Percentiles rank a stretch among this genome's conserved stretches.
These are phyloP conservation scores for Sepioteuthis lessoniana DNA, from an alignment of 2,888 invertebrate genomes.

Conservation along the genomic window DNA sequence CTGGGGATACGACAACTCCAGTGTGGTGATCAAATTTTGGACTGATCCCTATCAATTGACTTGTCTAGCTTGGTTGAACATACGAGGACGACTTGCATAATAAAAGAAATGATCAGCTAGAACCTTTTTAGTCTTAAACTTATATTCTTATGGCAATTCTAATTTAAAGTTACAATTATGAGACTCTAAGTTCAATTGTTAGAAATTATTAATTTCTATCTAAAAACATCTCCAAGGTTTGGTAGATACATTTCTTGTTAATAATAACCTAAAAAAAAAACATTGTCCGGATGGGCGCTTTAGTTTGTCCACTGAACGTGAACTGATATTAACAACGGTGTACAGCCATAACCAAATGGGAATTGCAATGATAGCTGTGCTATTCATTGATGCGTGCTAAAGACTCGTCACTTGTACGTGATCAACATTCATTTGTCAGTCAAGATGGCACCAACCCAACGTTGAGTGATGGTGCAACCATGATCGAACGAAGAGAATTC, in stretches of 20 bases:
- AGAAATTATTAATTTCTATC: not conserved
- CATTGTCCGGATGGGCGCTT: not conserved
- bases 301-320: not conserved
- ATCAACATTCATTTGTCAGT: conserved; percentile 33
- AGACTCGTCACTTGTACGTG: not conserved
- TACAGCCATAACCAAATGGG: not conserved
- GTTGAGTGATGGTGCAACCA: not conserved
- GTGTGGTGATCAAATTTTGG: too few relatives aligned
- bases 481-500: not conserved
- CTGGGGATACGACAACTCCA: too few relatives aligned
- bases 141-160: too few relatives aligned
- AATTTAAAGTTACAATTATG: too few relatives aligned
- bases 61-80: too few relatives aligned
- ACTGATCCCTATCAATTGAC: too few relatives aligned
- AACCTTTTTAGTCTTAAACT: too few relatives aligned
- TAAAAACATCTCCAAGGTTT: not conserved
- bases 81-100: too few relatives aligned
- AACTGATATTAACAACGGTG: not conserved
- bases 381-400: not conserved
- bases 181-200: too few relatives aligned
- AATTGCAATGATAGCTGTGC: not conserved
- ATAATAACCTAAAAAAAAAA: too few relatives aligned
- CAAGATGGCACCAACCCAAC: not conserved
- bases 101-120: too few relatives aligned
- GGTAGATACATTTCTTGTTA: not conserved